A percentile compares a stretch with the other conserved stretches of the same genome.
Evolutionary conservation across 1,140 invertebrate genomes (phyloP).

Genomic region (Cydia pomonella): DNA sequence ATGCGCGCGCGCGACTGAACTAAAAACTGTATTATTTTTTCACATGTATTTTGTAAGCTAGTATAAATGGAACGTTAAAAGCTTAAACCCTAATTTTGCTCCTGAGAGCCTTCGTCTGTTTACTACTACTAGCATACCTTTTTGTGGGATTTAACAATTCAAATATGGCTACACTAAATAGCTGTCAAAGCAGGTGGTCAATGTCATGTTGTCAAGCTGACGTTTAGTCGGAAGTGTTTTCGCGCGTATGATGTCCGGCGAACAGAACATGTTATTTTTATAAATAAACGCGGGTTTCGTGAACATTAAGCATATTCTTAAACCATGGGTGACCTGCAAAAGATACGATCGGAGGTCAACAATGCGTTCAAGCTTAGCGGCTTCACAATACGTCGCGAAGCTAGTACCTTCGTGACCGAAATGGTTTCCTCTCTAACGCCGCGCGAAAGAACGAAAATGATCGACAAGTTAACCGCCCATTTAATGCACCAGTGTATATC

Average conservation of each 20-base stretch:
- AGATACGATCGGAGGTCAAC: constrained; percentile 63
- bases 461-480: constrained; percentile 81
- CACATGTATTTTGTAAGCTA: too few relatives aligned
- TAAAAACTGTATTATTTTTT: too few relatives aligned
- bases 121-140: too few relatives aligned
- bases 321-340: constrained; percentile 60
- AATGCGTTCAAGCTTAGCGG: constrained; percentile 73
- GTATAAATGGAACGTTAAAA: too few relatives aligned
- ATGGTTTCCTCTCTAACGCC: constrained; percentile 68
- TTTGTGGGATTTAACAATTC: not conserved
- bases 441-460: constrained; percentile 74
- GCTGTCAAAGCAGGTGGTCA: not conserved
- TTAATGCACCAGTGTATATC: constrained; percentile 86
- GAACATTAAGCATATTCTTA: not conserved
- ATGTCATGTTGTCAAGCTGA: not conserved
- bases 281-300: not conserved
- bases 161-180: not conserved
- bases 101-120: too few relatives aligned
- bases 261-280: not conserved
- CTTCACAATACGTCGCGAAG: constrained; percentile 69
- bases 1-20: too few relatives aligned
- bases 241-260: not conserved
- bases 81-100: too few relatives aligned
- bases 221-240: not conserved
- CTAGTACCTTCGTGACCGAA: constrained; percentile 76